These are phyloP conservation scores for Lasiurus borealis DNA, from an alignment of 2,113 vertebrate genomes.

Conservation along the genomic window DNA sequence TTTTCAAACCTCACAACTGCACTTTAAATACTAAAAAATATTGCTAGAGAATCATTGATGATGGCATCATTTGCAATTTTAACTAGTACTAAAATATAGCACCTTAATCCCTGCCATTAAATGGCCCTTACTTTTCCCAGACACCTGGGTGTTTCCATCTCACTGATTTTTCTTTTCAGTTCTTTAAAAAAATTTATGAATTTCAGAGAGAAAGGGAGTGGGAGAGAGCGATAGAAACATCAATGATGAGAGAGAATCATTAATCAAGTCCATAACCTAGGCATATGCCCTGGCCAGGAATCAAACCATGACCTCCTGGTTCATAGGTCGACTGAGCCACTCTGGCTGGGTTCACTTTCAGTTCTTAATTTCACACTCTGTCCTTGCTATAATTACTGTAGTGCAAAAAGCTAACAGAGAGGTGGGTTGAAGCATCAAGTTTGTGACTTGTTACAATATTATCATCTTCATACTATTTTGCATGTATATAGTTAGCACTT, in stretches of 20 bases:
- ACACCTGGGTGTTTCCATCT: slow-evolving; percentile 39
- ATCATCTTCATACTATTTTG: not conserved
- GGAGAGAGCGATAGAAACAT: too few species aligned
- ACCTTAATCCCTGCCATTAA: slow-evolving; percentile 62
- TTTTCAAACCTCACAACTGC: slow-evolving; percentile 82
- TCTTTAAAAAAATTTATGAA: too few species aligned
- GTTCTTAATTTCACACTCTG: slow-evolving; percentile 38
- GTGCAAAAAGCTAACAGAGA: not conserved
- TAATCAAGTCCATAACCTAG: too few species aligned
- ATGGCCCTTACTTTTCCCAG: slow-evolving; percentile 28
- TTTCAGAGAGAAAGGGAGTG: too few species aligned
- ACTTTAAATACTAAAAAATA: slow-evolving; percentile 84
- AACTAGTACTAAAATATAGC: slow-evolving; percentile 73
- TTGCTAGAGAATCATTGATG: slow-evolving; percentile 77
- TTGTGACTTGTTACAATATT: slow-evolving; percentile 48
- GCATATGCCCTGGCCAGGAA: too few species aligned
- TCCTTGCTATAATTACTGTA: not conserved
- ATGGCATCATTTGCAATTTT: slow-evolving; percentile 82
- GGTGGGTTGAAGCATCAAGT: not conserved
- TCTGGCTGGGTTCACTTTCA: not conserved
- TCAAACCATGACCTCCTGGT: too few species aligned
- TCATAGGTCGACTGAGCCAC: too few species aligned
- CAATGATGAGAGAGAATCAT: too few species aligned
- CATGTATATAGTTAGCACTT: not conserved
- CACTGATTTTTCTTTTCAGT: not conserved